Evolutionary conservation across 2,888 invertebrate species (phyloP).

Genomic region (Panopea generosa): DNA sequence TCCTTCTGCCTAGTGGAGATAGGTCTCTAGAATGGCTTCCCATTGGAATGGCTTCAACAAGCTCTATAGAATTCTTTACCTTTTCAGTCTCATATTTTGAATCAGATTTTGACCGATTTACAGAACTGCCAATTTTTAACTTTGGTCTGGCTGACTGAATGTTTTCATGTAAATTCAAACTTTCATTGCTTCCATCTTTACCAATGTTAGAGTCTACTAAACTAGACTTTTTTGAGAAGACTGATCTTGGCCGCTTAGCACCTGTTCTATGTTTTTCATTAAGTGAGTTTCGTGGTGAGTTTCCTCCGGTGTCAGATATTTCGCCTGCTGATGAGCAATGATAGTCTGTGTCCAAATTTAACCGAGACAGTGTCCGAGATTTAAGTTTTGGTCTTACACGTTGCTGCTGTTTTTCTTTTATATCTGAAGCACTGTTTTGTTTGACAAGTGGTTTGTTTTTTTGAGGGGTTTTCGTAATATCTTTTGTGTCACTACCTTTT

Average conservation of each 20-base stretch:
- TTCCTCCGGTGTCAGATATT: background rate
- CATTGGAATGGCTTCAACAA: constrained; percentile 2
- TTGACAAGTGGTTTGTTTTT: background rate
- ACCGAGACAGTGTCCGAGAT: constrained; percentile 35
- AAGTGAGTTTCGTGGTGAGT: constrained; percentile 11
- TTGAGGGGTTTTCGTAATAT: background rate
- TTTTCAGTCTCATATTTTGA: constrained; percentile 51
- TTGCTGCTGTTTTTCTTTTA: constrained; percentile 5
- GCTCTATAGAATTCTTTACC: constrained; percentile 7
- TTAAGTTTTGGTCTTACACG: constrained; percentile 35
- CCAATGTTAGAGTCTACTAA: constrained; percentile 19
- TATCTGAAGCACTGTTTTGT: background rate
- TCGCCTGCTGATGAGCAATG: background rate
- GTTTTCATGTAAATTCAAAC: constrained; percentile 5
- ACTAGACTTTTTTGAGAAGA: constrained; percentile 58
- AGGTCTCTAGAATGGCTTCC: constrained; percentile 22
- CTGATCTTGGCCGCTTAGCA: constrained; percentile 51
- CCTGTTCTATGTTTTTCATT: constrained; percentile 19
- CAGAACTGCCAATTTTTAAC: constrained; percentile 20
- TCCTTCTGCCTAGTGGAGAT: constrained; percentile 38
- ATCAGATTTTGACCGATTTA: constrained; percentile 51
- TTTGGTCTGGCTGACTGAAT: constrained; percentile 26
- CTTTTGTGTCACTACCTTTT: too few species aligned
- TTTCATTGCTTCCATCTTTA: background rate
- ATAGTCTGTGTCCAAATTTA: constrained; percentile 24